Conservation (phyloP, 2,113 vertebrate genomes). For the Cyrtonyx montezumae region DNA sequence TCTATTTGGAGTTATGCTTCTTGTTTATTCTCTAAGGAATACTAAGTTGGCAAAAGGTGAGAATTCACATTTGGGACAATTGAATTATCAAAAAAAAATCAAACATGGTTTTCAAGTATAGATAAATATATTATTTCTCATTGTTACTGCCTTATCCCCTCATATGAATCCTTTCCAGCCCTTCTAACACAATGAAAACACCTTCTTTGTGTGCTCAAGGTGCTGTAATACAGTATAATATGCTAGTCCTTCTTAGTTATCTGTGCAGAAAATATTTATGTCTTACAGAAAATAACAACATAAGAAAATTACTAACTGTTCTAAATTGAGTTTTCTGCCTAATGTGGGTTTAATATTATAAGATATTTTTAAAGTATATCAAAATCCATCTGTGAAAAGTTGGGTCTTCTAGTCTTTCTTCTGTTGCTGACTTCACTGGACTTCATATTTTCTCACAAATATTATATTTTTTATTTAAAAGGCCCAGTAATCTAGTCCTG, state of each 20-base stretch:
- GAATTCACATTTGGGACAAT: constrained; percentile 4
- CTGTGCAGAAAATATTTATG: background rate
- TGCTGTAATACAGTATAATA: background rate
- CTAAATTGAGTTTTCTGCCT: background rate
- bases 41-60: background rate
- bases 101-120: background rate
- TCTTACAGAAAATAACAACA: background rate
- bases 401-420: background rate
- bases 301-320: background rate
- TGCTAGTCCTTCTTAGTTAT: background rate
- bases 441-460: background rate
- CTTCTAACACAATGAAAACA: background rate
- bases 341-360: background rate
- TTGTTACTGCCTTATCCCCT: background rate
- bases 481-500: background rate
- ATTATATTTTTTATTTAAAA: background rate
- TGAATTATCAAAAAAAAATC: constrained; percentile 25
- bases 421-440: background rate
- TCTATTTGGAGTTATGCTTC: constrained; percentile 1
- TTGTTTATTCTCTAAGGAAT: background rate
- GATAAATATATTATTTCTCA: background rate
- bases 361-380: no score
- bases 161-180: background rate
- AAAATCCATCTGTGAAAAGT: no score
- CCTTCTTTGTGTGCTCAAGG: background rate